Evolutionary conservation across 1,140 invertebrate species (phyloP).

Genomic region (Paralvinella palmiformis): DNA sequence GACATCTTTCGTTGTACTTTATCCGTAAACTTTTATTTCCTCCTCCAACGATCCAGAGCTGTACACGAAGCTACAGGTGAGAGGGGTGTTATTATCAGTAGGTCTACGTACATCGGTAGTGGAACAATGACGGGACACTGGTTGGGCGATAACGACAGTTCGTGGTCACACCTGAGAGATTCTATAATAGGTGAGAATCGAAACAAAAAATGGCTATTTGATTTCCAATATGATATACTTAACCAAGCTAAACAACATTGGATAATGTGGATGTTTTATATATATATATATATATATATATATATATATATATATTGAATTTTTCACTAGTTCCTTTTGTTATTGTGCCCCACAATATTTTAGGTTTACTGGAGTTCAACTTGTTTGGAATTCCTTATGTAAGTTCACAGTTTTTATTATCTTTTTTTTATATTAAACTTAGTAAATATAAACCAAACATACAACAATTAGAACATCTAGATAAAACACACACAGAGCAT

Average conservation of each 20-base stretch:
- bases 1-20: too few species aligned
- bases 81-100: slow-evolving; percentile 70
- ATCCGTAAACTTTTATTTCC: neutral
- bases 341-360: neutral
- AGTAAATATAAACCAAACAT: too few species aligned
- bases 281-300: neutral
- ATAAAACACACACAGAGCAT: too few species aligned
- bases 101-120: slow-evolving; percentile 70
- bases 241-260: neutral
- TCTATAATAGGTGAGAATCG: slow-evolving; percentile 20
- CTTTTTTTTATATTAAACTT: too few species aligned
- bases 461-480: too few species aligned
- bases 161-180: slow-evolving; percentile 18
- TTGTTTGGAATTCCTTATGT: slow-evolving; percentile 39
- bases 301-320: neutral
- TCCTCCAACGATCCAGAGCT: neutral
- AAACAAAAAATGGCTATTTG: neutral
- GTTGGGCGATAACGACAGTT: slow-evolving; percentile 58
- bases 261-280: neutral
- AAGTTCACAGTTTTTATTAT: slow-evolving; percentile 20
- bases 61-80: neutral
- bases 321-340: neutral
- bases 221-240: neutral
- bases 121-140: slow-evolving; percentile 76
- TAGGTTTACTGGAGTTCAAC: slow-evolving; percentile 43